A percentile compares a stretch with the other conserved stretches of the same genome.
phyloP scores from a whole-genome alignment of 2,797 vertebrate genomes.

The Glossophaga mutica region DNA sequence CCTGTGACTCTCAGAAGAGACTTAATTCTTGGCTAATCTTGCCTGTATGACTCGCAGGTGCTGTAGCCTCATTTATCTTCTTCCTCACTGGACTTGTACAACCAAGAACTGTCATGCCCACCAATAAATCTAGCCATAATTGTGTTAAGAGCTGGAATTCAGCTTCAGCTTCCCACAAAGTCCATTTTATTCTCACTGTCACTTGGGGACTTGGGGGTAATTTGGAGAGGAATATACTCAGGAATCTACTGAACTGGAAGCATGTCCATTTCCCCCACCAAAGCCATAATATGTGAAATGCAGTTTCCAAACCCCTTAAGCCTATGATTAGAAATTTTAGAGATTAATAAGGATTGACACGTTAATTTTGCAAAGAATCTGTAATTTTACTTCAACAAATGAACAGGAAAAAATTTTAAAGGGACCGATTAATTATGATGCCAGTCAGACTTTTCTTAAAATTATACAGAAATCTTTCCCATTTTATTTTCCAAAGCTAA shows the following conservation, averaged over 20 bases:
- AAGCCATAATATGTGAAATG: slow-evolving; percentile 68
- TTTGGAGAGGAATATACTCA: slow-evolving; percentile 54
- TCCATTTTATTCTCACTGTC: slow-evolving; percentile 42
- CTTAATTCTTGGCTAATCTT: slow-evolving; percentile 70
- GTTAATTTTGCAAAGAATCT: slow-evolving; percentile 82
- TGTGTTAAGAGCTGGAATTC: slow-evolving; percentile 63
- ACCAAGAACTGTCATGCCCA: slow-evolving; percentile 59
- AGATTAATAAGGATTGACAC: slow-evolving; percentile 88
- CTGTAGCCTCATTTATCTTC: slow-evolving; percentile 75
- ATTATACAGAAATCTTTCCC: slow-evolving; percentile 81
- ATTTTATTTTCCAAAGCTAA: slow-evolving; percentile 81
- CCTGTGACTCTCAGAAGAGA: slow-evolving; percentile 64
- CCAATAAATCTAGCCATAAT: slow-evolving; percentile 76
- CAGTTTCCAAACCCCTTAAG: slow-evolving; percentile 79
- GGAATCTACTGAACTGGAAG: slow-evolving; percentile 71
- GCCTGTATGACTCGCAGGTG: slow-evolving; percentile 60
- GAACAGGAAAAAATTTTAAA: slow-evolving; percentile 79
- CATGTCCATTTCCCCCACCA: slow-evolving; percentile 71
- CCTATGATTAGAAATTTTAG: slow-evolving; percentile 82
- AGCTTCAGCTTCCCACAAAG: slow-evolving; percentile 35
- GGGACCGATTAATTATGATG: slow-evolving; percentile 77
- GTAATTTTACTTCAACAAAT: slow-evolving; percentile 85
- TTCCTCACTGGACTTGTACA: slow-evolving; percentile 63
- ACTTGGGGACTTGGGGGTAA: slow-evolving; percentile 50
- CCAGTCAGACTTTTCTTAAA: slow-evolving; percentile 79